phyloP scores from a whole-genome alignment of 2,113 vertebrate species.

The Cyanoderma ruficeps region DNA sequence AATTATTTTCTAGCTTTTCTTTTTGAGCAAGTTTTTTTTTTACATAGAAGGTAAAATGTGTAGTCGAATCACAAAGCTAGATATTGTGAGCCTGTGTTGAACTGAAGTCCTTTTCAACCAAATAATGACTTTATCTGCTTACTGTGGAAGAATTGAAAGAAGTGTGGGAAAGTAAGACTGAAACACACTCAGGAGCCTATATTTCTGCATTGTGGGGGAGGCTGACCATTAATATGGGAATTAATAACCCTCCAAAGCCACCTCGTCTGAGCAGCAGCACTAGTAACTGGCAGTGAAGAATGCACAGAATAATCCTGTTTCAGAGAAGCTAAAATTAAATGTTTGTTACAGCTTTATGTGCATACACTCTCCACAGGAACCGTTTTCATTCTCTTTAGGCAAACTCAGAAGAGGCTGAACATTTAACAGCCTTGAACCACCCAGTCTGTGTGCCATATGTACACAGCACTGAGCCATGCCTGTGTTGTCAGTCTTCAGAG shows the following conservation, averaged over 20 bases:
- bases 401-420: not conserved
- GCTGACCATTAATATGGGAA: slow-evolving; percentile 6
- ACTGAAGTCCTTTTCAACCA: not conserved
- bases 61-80: slow-evolving; percentile 20
- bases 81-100: not conserved
- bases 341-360: slow-evolving; percentile 25
- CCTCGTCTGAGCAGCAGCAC: not conserved
- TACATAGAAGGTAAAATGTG: not conserved
- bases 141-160: slow-evolving; percentile 36
- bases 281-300: not conserved
- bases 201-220: not conserved
- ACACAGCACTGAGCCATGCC: not conserved
- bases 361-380: not conserved
- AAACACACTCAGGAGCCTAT: not conserved
- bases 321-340: slow-evolving; percentile 14
- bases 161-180: slow-evolving; percentile 16
- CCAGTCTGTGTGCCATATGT: not conserved
- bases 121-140: slow-evolving; percentile 51
- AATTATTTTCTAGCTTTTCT: not conserved
- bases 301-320: not conserved
- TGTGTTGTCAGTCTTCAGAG: not conserved
- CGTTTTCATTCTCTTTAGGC: not conserved
- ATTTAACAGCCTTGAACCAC: not conserved
- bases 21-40: not conserved
- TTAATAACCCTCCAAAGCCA: slow-evolving; percentile 22